Evolutionary conservation across 2,113 vertebrate species (phyloP), one percentile per base, ranked within the genome.

Genomic region (Bettongia penicillata): DNA sequence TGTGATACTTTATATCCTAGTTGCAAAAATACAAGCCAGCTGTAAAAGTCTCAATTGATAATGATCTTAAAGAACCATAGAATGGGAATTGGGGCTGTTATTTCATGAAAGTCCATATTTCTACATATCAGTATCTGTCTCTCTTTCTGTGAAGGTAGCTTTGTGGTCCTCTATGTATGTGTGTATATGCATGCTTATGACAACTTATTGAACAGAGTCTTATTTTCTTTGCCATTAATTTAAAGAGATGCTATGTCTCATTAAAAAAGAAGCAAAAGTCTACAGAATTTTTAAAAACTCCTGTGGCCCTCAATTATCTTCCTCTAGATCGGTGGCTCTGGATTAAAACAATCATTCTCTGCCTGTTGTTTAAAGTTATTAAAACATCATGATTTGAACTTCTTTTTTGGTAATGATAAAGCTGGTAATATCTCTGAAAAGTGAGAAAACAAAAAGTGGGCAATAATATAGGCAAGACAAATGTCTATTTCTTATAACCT

Each of bases 401-500:
- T 93, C 61, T 92, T 95, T 96, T 98, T 97, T 95, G 11, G 37
- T 77, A 93, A 53, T 97, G 95, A 90, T 47, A 96, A 94, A 61
- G 91, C 95, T 98, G 97, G 53, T 94, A 94, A 91, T 95, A 92
- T 97, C 94, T 95, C 89, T 68, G 53, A 93, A 96, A 92, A 97
- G 97, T 96, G 97, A 94, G 7, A 96, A 97, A 93, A 97, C 92
- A 96, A 51, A 95, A 48, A 48, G 48, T 48, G 96, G 95, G 96
- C 53, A 98, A 95, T 57, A 97, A 94, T 95, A 97, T 95, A 93
- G 68, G 90, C 49, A 95, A 97, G 95, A 97, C 94, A 92, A 97
- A 94, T 97, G 98, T 97, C 95, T 97, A 97, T 94, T 97, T 97
- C 96, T 97, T 92, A 97, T 96, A 97, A 96, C 96, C 97, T 97